These are phyloP conservation scores for Ictidomys tridecemlineatus DNA, from an alignment of 2,113 vertebrate genomes.

Conservation along the genomic window DNA sequence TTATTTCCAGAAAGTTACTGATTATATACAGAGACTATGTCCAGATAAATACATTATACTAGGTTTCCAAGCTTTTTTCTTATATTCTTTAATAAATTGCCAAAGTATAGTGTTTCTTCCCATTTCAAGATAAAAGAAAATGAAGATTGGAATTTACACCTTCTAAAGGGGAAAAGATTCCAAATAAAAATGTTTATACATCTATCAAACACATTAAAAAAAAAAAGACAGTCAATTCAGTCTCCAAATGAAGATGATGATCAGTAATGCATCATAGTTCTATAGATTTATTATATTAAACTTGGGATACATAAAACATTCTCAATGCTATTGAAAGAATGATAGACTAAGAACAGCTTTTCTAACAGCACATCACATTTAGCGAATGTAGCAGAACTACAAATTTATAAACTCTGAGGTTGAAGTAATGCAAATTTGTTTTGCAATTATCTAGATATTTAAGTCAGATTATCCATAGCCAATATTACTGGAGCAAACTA, in stretches of 20 bases:
- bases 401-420: not conserved
- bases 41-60: slow-evolving; percentile 42
- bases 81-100: not conserved
- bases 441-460: slow-evolving; percentile 14
- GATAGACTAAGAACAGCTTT: not conserved
- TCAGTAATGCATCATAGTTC: not conserved
- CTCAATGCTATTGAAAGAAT: slow-evolving; percentile 12
- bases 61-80: not conserved
- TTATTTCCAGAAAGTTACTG: slow-evolving; percentile 49
- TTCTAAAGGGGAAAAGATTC: slow-evolving; percentile 26
- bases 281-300: not conserved
- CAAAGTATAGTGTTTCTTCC: not conserved
- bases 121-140: slow-evolving; percentile 58
- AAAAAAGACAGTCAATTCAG: not conserved
- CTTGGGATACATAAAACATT: not conserved
- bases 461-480: not conserved
- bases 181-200: not conserved
- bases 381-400: not conserved
- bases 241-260: not conserved
- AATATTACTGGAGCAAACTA: not conserved
- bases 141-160: not conserved
- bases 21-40: slow-evolving; percentile 14
- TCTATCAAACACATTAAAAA: slow-evolving; percentile 32
- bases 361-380: not conserved
- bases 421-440: not conserved